Base-by-base conservation (phyloP, 2,113 vertebrate genomes). In the Aptenodytes forsteri region DNA sequence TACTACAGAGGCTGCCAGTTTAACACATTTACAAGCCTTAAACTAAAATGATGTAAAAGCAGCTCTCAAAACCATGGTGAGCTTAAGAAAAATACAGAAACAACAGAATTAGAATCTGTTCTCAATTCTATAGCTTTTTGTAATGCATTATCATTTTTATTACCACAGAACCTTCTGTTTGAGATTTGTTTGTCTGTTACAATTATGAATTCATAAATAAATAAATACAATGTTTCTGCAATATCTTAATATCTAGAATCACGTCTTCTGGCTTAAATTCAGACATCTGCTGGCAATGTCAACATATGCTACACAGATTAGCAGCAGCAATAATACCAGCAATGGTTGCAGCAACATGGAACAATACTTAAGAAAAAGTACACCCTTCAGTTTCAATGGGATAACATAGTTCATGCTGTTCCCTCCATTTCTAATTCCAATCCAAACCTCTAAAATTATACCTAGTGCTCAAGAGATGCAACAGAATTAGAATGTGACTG, bases 231-330 rank as follows among this genome's bases (percentile, higher is more conserved):
- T 42, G 36, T 66, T 76, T 87, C 80, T 86, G 54, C 30, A 58
- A 13, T 81, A 46, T 62, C 83, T 92, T 91, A 84, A 40, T 87
- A 75, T 76, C 94, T 61, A 44, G 69, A 84, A 84, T 92, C 52
- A 49, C 2, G 0, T 89, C 56, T 91, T 89, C 83, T 79, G 90
- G 83, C 92, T 89, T 87, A 69, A 95, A 89, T 89, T 92, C 86
- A 95, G 72, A 55, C 92, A 94, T 95, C 92, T 97, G 83, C 89
- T 95, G 80, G 86, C 89, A 92, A 30, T 17, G 7, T 66, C 91
- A 83, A 79, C 86, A 82, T 89, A 91, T 89, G 91, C 83, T 62
- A 54, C 46, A 52, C 29, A 65, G 72, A 95, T 81, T 49, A 94
- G 61, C 69, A 89, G 59, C 83, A 95, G 89, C 80, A 92, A 67